Conservation (phyloP, 1,140 invertebrate genomes). For the Drosophila erecta region DNA sequence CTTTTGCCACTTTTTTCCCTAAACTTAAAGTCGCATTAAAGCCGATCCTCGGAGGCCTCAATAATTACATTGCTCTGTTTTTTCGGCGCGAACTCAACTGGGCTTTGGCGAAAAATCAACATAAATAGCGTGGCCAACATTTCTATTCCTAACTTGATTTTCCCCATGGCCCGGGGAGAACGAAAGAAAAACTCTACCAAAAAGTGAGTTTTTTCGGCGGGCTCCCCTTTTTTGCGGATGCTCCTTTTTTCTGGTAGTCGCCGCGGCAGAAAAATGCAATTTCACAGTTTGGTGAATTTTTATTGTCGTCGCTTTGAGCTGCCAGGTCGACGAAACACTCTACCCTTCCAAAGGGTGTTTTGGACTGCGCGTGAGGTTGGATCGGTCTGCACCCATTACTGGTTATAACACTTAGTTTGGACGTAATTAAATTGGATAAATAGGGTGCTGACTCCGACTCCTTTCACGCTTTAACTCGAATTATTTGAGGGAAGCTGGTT, state of each 20-base stretch:
- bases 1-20: not conserved
- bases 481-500: too few species aligned
- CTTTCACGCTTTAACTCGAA: too few species aligned
- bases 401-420: too few species aligned
- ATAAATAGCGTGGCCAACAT: constrained; percentile 79
- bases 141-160: constrained; percentile 83
- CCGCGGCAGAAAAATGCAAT: constrained; percentile 81
- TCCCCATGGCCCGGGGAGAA: constrained; percentile 33
- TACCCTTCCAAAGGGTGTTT: constrained; percentile 7
- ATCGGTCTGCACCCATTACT: too few species aligned
- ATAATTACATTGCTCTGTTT: constrained; percentile 68
- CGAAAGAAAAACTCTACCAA: constrained; percentile 33
- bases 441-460: too few species aligned
- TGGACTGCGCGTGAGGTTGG: not conserved
- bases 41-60: constrained; percentile 24
- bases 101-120: constrained; percentile 71
- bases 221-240: constrained; percentile 19
- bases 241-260: constrained; percentile 35
- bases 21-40: constrained; percentile 49
- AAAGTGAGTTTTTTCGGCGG: constrained; percentile 36
- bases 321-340: constrained; percentile 24
- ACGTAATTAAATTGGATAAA: too few species aligned
- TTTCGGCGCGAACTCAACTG: constrained; percentile 40
- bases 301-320: constrained; percentile 81
- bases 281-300: constrained; percentile 84